Conservation (phyloP, 2,113 vertebrate species). For the Tricholaema leucomelas region DNA sequence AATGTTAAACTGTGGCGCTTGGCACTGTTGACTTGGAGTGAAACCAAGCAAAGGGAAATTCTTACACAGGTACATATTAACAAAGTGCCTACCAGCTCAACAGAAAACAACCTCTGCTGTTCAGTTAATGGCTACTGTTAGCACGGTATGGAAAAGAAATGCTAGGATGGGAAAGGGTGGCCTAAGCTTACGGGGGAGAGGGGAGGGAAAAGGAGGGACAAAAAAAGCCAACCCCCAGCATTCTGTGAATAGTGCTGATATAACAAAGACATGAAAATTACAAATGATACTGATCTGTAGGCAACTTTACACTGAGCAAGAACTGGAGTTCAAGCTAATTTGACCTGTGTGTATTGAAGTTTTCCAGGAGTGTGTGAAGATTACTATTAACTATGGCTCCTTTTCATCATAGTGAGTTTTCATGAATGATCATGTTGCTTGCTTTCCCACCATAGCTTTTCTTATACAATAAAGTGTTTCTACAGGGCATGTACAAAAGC, state of each 20-base stretch:
- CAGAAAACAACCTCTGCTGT: neutral
- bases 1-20: neutral
- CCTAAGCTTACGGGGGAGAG: neutral
- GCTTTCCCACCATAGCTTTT: neutral
- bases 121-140: neutral
- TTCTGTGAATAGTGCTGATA: neutral
- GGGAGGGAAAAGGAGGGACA: fast-evolving
- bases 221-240: neutral
- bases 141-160: neutral
- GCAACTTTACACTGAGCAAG: neutral
- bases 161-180: neutral
- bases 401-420: neutral
- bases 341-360: neutral
- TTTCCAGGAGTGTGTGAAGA: neutral
- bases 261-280: neutral
- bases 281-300: neutral
- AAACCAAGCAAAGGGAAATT: neutral
- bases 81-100: neutral
- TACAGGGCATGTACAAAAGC: neutral
- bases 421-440: neutral
- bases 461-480: neutral
- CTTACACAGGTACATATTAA: neutral
- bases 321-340: neutral
- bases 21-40: neutral
- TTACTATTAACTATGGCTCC: neutral